Conservation (phyloP, 2,113 vertebrate species). For the Arizona elegans region DNA sequence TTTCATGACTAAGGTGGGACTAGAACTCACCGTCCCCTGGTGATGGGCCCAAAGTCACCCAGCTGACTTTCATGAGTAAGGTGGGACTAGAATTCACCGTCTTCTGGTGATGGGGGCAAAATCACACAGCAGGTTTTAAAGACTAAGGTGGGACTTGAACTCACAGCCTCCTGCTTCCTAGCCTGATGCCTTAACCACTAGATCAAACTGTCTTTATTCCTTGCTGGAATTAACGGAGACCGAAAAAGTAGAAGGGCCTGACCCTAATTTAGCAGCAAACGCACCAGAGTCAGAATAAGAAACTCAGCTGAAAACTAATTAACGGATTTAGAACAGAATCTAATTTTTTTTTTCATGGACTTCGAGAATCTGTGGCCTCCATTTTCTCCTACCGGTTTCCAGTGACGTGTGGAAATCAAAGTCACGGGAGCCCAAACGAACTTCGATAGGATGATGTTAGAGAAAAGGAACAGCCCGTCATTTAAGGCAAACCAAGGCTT, state of each 20-base stretch:
- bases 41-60: too few species aligned
- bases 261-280: not conserved
- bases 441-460: not conserved
- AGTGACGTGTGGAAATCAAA: slow-evolving; percentile 4
- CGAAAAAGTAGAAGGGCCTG: not conserved
- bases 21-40: too few species aligned
- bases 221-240: not conserved
- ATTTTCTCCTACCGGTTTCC: not conserved
- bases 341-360: too few species aligned
- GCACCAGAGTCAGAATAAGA: not conserved
- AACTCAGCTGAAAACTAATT: not conserved
- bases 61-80: too few species aligned
- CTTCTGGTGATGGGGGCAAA: too few species aligned
- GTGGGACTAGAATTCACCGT: too few species aligned
- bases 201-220: not conserved
- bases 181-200: too few species aligned
- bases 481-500: slow-evolving; percentile 60
- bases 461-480: slow-evolving; percentile 66
- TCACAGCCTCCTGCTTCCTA: too few species aligned
- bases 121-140: too few species aligned
- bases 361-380: not conserved
- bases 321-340: too few species aligned
- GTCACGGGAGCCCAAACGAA: slow-evolving; percentile 18
- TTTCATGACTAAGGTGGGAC: too few species aligned
- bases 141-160: too few species aligned